Conservation (phyloP, 1,140 invertebrate species). For the Drosophila watanabei region DNA sequence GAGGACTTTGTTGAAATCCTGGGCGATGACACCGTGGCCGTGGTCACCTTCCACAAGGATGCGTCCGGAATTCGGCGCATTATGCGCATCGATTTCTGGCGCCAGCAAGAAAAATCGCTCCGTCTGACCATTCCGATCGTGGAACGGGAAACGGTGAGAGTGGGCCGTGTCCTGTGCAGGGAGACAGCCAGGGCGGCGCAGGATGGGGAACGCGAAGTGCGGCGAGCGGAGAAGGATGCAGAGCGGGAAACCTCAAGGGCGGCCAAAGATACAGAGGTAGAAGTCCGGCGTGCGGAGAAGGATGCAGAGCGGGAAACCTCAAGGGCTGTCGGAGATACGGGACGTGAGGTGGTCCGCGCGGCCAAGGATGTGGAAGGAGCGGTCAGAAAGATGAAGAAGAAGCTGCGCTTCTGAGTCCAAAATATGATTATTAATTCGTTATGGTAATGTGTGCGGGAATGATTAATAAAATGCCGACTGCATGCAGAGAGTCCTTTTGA, state of each 20-base stretch:
- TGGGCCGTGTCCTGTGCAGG: not conserved
- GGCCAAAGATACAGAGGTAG: not conserved
- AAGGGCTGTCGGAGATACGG: not conserved
- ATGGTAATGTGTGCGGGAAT: conserved; percentile 47
- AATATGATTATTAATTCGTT: conserved; percentile 43
- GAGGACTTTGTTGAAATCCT: conserved; percentile 18
- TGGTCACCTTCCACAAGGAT: conserved; percentile 20
- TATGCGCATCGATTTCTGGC: conserved; percentile 10
- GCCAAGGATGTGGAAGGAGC: not conserved
- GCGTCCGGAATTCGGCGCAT: not conserved
- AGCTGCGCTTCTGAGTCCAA: conserved; percentile 24
- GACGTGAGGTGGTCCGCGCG: not conserved
- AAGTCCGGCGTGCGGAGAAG: not conserved
- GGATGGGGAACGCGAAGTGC: not conserved
- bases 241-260: conserved; percentile 21
- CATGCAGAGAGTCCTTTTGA: conserved; percentile 44
- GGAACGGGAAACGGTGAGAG: not conserved
- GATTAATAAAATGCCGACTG: conserved; percentile 54
- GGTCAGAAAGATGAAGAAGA: conserved; percentile 20
- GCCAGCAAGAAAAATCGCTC: not conserved
- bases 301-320: not conserved
- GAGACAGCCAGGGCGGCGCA: conserved; percentile 1
- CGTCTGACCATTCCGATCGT: conserved; percentile 8
- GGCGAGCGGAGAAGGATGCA: not conserved
- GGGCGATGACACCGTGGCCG: conserved; percentile 1